These are phyloP conservation scores for Dolichoris vasculosae DNA, from an alignment of 1,140 invertebrate genomes.

Conservation along the genomic window DNA sequence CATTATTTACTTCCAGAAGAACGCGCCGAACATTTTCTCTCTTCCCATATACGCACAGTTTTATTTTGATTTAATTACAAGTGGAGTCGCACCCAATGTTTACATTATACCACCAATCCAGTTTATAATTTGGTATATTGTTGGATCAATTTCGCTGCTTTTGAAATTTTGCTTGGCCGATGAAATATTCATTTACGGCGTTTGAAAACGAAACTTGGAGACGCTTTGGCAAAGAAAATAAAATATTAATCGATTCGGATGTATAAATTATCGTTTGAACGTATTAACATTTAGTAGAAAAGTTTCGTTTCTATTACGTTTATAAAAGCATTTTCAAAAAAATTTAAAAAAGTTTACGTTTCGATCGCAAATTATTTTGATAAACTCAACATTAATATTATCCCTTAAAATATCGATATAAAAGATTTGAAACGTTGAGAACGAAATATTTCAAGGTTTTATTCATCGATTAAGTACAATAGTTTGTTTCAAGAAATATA, in stretches of 20 bases:
- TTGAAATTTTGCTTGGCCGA: not conserved
- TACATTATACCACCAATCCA: slow-evolving; percentile 24
- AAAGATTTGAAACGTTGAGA: too few species aligned
- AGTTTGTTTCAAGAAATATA: too few species aligned
- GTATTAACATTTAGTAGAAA: too few species aligned
- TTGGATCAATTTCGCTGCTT: slow-evolving; percentile 18
- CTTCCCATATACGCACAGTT: slow-evolving; percentile 48
- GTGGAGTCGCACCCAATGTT: slow-evolving; percentile 49
- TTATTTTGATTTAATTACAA: slow-evolving; percentile 58
- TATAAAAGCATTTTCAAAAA: too few species aligned
- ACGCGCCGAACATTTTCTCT: slow-evolving; percentile 42
- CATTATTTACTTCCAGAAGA: slow-evolving; percentile 11
- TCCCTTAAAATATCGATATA: too few species aligned
- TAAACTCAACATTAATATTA: too few species aligned
- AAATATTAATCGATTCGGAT: not conserved
- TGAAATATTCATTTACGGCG: too few species aligned
- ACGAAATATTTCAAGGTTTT: too few species aligned
- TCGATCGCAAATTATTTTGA: too few species aligned
- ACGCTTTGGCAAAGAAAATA: not conserved
- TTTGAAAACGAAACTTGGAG: too few species aligned
- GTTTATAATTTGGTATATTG: slow-evolving; percentile 22
- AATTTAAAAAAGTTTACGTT: too few species aligned
- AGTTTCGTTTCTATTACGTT: too few species aligned
- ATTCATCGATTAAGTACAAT: not conserved
- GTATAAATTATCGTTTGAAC: not conserved